These are phyloP conservation scores for Temnothorax rugatulus DNA, from an alignment of 2,888 invertebrate genomes.

Conservation along the genomic window DNA sequence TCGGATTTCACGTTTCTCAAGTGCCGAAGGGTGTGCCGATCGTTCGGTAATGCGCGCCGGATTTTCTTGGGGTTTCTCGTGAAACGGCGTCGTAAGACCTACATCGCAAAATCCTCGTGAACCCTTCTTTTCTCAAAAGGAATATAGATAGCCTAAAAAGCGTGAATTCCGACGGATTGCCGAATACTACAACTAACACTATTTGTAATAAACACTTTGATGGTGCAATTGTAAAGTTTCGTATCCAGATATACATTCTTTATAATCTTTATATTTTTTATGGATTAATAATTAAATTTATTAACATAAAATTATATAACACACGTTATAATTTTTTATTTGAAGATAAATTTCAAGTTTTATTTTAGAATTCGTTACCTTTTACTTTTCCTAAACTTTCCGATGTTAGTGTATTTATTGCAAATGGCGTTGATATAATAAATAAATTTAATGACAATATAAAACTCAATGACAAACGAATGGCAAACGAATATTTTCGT, in stretches of 20 bases:
- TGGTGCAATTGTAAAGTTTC: neutral
- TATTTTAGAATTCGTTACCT: neutral
- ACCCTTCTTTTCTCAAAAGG: neutral
- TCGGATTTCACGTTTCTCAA: constrained; percentile 82
- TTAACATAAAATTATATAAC: neutral
- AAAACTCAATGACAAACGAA: neutral
- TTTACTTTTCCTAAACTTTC: neutral
- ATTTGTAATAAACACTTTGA: constrained; percentile 2
- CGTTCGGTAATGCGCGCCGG: constrained; percentile 26
- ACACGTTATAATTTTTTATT: neutral
- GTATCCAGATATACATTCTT: neutral
- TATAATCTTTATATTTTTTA: neutral
- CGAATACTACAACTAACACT: neutral
- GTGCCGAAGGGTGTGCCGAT: constrained; percentile 56
- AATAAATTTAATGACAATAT: neutral
- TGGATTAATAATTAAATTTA: neutral
- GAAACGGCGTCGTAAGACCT: neutral
- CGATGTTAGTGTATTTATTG: neutral
- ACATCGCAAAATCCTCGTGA: constrained; percentile 10
- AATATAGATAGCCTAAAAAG: neutral
- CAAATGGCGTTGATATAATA: neutral
- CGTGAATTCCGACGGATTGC: neutral
- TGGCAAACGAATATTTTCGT: neutral
- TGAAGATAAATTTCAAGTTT: neutral
- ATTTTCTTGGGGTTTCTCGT: constrained; percentile 31